These are phyloP conservation scores for Drosophila fungiperda DNA, from an alignment of 2,888 invertebrate species.

Conservation along the genomic window DNA sequence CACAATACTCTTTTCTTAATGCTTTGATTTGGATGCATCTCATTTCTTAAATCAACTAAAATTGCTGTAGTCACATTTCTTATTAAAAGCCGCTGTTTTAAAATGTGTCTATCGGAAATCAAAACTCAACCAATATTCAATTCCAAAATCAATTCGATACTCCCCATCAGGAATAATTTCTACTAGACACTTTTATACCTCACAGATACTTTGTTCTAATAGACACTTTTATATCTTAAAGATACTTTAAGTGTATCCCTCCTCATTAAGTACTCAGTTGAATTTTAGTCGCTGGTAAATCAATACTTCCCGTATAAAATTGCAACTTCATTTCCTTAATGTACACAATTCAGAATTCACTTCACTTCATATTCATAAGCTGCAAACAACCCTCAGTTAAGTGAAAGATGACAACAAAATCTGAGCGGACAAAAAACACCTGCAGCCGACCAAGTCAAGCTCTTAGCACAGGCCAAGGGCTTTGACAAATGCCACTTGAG, in stretches of 20 bases:
- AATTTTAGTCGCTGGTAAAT: constrained; percentile 7
- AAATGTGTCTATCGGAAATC: too few relatives aligned
- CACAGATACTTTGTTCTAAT: neutral
- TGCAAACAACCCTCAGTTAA: constrained; percentile 6
- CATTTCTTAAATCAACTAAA: too few relatives aligned
- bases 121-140: too few relatives aligned
- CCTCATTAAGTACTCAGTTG: neutral
- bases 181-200: too few relatives aligned
- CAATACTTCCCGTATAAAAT: constrained; percentile 35
- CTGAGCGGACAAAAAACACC: constrained; percentile 28
- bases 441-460: constrained; percentile 17
- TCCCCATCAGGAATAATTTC: neutral
- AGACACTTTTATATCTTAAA: neutral
- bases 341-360: constrained; percentile 8
- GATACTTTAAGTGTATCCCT: neutral
- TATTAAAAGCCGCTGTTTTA: too few relatives aligned
- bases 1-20: neutral
- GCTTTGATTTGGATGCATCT: neutral
- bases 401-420: constrained; percentile 25
- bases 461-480: constrained; percentile 5
- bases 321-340: constrained; percentile 30
- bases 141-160: too few relatives aligned
- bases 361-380: constrained; percentile 6
- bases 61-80: too few relatives aligned
- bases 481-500: constrained; percentile 43